Conservation (phyloP, 2,797 vertebrate genomes). For the Lacerta viridis region DNA sequence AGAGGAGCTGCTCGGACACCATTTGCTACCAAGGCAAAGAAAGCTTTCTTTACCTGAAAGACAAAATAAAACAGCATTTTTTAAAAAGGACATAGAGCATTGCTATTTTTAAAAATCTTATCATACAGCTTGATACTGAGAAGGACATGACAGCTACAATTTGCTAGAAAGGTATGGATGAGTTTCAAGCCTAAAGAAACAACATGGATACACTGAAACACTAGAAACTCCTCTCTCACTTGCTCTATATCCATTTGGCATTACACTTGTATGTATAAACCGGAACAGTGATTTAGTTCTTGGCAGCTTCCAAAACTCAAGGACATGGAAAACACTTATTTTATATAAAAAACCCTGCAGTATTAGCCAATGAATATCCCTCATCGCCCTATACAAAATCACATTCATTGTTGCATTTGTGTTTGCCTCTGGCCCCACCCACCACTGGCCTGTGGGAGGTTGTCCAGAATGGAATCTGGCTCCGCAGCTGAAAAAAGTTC, state of each 20-base stretch:
- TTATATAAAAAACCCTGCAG: neutral
- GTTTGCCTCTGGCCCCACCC: too few species aligned
- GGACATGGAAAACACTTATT: neutral
- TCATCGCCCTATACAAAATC: too few species aligned
- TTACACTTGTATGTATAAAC: neutral
- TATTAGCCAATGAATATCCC: neutral
- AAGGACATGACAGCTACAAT: too few species aligned
- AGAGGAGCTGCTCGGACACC: slow-evolving; percentile 96
- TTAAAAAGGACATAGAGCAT: neutral
- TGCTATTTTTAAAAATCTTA: neutral
- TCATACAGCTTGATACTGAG: too few species aligned
- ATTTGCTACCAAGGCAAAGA: slow-evolving; percentile 97
- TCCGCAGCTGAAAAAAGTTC: too few species aligned
- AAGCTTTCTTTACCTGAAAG: slow-evolving; percentile 96
- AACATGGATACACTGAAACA: neutral
- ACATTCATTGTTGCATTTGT: too few species aligned
- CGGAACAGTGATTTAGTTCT: neutral
- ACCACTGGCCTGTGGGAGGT: too few species aligned
- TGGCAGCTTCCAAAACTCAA: neutral
- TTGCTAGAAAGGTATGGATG: neutral
- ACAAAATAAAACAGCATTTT: neutral
- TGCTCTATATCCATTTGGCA: neutral
- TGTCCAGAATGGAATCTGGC: too few species aligned
- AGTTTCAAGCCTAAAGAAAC: neutral
- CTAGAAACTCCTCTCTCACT: neutral